Base-by-base conservation (phyloP, 2,113 vertebrate species). In the Seriola rivoliana region DNA sequence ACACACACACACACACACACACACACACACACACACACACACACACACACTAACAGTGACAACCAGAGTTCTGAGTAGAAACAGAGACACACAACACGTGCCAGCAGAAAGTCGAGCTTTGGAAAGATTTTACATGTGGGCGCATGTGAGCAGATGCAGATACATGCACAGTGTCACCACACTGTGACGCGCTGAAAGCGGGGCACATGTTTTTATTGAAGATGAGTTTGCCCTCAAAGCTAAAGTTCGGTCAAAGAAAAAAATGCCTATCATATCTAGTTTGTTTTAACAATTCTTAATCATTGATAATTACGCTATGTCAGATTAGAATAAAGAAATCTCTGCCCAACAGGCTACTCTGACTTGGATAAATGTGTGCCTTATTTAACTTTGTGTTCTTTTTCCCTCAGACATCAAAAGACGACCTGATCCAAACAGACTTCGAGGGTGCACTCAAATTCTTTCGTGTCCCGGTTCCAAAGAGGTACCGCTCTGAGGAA, bases 361-460 rank as follows among this genome's bases (percentile, higher is more conserved):
- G 44, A 13, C 7, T 60, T 67, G 17, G 50, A 73, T 64, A 50
- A 58, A 76, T 62, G 2, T 29, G 19, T 42, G 10, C 11, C 12
- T 70, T 3, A 40, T 50, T 55, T 46, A 23, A 14, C 5, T 50
- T 12, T 52, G 3, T 84, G n/a, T 76, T 71, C 16, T 52, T 10
- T 74, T 69, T 75, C 46, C 8, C 36, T 52, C 81, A 99, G 98
- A 99, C 98, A 11, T 99, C 97, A 65, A 99, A 96, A 94, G 98
- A 99, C 60, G 98, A 99, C 91, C 91, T 99, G 87, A 94, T 99
- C 34, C 94, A 97, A 88, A 96, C 97, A 1, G 98, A 99, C 92
- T 99, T 99, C 4, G 98, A 99, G 91, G 98, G 98, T 38, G 98
- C 98, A 5, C 93, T 99, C 29, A 99, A 99, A 79, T 99, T 99